Evolutionary conservation across 35 echinoderm and acorn worm genomes (phyloP).

Genomic region (Hemicentrotus pulcherrimus): DNA sequence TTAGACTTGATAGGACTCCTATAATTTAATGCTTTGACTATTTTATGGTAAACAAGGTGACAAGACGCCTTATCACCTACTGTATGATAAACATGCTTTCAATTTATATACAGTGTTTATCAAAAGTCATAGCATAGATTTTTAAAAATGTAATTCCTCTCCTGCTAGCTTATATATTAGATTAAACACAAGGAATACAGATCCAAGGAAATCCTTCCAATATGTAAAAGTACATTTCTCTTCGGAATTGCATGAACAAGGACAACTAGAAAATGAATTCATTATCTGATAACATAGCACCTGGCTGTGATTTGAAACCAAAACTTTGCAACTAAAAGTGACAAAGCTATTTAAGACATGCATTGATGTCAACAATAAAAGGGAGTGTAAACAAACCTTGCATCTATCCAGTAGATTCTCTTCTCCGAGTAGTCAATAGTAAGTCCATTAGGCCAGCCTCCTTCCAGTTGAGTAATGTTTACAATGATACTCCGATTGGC

Average conservation of each 20-base stretch:
- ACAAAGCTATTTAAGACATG: not conserved
- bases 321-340: not conserved
- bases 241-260: too few species aligned
- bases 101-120: too few species aligned
- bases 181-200: too few species aligned
- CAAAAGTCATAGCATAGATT: too few species aligned
- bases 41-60: not conserved
- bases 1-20: not conserved
- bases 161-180: too few species aligned
- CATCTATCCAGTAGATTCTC: constrained; percentile 83
- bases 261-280: too few species aligned
- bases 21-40: not conserved
- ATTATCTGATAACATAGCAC: not conserved
- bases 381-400: constrained; percentile 53
- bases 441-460: constrained; percentile 95
- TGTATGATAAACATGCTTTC: too few species aligned
- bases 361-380: not conserved
- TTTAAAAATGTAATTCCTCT: too few species aligned
- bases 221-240: too few species aligned
- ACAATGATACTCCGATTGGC: constrained; percentile 62
- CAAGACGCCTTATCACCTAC: not conserved
- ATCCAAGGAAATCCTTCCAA: too few species aligned
- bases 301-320: not conserved
- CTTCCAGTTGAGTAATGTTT: constrained; percentile 59
- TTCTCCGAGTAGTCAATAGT: constrained; percentile 79